Percentiles rank a stretch among this genome's conserved stretches.
phyloP scores from a whole-genome alignment of 2,113 vertebrate species.

The Plestiodon gilberti region DNA sequence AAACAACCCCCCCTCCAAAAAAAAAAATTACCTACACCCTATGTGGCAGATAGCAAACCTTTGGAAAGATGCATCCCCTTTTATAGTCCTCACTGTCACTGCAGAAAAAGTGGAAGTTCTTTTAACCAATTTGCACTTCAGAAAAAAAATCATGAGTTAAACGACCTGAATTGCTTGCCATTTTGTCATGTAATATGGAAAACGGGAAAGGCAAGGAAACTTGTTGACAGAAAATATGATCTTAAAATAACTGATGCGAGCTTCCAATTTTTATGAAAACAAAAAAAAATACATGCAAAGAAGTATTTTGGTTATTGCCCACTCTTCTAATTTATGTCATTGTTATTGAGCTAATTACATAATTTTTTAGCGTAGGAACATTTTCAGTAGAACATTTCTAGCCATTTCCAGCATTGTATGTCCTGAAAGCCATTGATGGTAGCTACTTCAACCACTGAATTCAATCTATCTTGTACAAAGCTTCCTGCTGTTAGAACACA shows the following conservation, averaged over 20 bases:
- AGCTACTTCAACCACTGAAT: background rate
- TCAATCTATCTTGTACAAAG: background rate
- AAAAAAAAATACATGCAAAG: background rate
- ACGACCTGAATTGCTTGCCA: constrained; percentile 20
- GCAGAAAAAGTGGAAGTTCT: background rate
- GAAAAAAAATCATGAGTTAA: constrained; percentile 26
- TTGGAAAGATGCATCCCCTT: constrained; percentile 7
- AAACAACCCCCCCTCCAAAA: no score
- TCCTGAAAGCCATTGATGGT: background rate
- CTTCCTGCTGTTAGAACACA: background rate
- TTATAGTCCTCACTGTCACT: constrained; percentile 16
- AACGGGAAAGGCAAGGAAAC: constrained; percentile 22
- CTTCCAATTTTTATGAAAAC: background rate
- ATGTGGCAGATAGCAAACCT: background rate
- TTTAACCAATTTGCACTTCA: constrained; percentile 13
- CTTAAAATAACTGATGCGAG: constrained; percentile 12
- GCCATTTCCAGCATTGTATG: accelerated
- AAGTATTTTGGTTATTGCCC: constrained; percentile 5
- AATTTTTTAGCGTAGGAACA: constrained; percentile 1
- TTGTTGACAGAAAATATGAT: constrained; percentile 4
- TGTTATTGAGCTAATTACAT: background rate
- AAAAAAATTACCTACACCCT: background rate
- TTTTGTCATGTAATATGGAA: constrained; percentile 21
- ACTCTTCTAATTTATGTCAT: constrained; percentile 8
- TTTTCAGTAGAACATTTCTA: background rate